These are phyloP conservation scores for Bimastos eiseni DNA, from an alignment of 2,888 invertebrate genomes.

Conservation along the genomic window DNA sequence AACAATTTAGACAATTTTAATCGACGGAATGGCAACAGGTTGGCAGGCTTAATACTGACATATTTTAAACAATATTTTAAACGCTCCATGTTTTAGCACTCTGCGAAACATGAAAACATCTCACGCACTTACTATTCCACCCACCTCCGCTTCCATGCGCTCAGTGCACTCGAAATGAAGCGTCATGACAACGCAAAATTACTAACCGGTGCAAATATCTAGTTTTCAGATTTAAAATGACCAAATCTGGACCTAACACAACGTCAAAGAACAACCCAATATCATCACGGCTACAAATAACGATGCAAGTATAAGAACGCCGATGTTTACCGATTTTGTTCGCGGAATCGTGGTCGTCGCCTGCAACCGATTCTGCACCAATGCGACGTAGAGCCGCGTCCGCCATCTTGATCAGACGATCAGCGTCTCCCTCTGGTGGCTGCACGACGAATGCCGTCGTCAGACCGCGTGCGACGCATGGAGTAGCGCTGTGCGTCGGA, in stretches of 20 bases:
- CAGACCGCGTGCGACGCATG: neutral
- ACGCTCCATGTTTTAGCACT: neutral
- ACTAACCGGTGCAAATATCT: neutral
- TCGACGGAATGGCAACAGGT: neutral
- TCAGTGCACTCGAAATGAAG: neutral
- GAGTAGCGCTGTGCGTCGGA: neutral
- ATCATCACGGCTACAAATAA: neutral
- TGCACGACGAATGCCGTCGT: neutral
- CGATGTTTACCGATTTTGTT: slow-evolving; percentile 5
- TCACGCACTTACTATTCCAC: neutral
- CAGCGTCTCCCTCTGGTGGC: slow-evolving; percentile 13
- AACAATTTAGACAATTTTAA: neutral
- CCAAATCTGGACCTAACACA: neutral
- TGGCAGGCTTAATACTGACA: neutral
- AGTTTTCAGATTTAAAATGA: neutral
- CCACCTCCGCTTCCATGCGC: neutral
- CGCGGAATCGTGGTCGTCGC: neutral
- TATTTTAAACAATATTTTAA: neutral
- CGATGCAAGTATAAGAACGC: neutral
- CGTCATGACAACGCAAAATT: neutral
- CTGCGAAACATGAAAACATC: neutral
- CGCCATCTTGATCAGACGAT: slow-evolving; percentile 13
- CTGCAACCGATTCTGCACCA: neutral
- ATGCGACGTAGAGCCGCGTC: neutral
- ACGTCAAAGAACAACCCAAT: neutral